Evolutionary conservation across 1,140 invertebrate species (phyloP).

Genomic region (Eumaeus atala): DNA sequence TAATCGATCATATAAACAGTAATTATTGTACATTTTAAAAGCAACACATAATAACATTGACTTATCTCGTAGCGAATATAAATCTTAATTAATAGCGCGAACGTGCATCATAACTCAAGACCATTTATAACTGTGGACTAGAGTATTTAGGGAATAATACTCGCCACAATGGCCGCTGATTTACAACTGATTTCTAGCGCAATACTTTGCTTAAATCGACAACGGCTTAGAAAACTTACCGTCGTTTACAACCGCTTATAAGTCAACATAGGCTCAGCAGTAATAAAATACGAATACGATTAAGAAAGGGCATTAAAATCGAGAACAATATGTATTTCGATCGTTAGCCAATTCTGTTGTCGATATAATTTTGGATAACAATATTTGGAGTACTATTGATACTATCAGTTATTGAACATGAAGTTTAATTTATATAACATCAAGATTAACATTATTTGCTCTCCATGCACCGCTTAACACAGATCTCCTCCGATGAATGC

Average conservation of each 20-base stretch:
- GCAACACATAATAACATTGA: slow-evolving; percentile 4
- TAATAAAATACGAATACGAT: slow-evolving; percentile 4
- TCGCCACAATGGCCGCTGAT: slow-evolving; percentile 17
- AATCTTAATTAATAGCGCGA: slow-evolving; percentile 28
- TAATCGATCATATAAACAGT: neutral
- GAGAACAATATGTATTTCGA: slow-evolving; percentile 6
- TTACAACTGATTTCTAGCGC: slow-evolving; percentile 20
- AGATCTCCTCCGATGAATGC: no score
- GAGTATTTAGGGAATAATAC: slow-evolving; percentile 20
- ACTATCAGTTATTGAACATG: no score
- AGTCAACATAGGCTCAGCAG: neutral
- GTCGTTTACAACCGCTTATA: neutral
- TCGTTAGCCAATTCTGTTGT: neutral
- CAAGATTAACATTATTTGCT: no score
- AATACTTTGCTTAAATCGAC: slow-evolving; percentile 16
- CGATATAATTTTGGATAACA: no score
- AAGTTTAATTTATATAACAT: no score
- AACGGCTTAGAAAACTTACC: slow-evolving; percentile 1
- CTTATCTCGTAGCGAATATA: slow-evolving; percentile 17
- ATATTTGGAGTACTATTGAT: no score
- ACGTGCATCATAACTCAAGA: slow-evolving; percentile 23
- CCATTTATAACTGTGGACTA: slow-evolving; percentile 19
- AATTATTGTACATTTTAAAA: slow-evolving; percentile 2
- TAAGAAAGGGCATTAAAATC: neutral
- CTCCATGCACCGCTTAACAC: no score